These are phyloP conservation scores for Tragelaphus imberbis DNA, from an alignment of 2,113 vertebrate genomes.

Conservation along the genomic window DNA sequence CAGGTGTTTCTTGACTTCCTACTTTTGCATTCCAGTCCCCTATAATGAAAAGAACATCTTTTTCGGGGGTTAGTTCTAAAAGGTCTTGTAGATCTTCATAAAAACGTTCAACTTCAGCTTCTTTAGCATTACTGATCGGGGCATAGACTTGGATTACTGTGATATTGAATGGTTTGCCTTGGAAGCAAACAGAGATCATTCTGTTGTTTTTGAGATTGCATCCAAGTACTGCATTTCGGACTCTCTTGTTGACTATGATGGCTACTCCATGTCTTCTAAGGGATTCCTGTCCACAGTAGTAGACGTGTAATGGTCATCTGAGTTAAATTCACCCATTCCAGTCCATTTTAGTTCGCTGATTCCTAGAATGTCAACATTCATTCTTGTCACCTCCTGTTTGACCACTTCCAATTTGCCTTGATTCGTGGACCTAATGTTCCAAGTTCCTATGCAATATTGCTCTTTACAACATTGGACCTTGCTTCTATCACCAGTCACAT, in stretches of 20 bases:
- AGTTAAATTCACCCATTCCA: neutral
- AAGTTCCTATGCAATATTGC: neutral
- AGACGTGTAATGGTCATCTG: neutral
- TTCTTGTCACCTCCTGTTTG: neutral
- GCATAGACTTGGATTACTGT: neutral
- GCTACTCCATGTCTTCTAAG: neutral
- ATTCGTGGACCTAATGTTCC: neutral
- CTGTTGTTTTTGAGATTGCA: neutral
- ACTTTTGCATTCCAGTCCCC: neutral
- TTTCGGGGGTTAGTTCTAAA: neutral
- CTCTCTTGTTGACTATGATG: neutral
- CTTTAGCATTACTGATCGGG: accelerated
- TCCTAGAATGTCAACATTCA: neutral
- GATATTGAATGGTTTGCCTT: neutral
- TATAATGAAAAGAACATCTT: neutral
- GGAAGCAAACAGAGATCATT: neutral
- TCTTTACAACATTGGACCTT: neutral
- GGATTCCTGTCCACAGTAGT: neutral
- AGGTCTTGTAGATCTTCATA: neutral
- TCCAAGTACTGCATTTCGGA: neutral
- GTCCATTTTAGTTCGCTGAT: neutral
- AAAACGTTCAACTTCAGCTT: neutral
- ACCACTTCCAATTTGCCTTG: neutral
- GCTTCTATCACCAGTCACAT: neutral
- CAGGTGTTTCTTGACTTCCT: neutral